Conservation (phyloP, 1,140 invertebrate species). For the Chironomus striatipennis region DNA sequence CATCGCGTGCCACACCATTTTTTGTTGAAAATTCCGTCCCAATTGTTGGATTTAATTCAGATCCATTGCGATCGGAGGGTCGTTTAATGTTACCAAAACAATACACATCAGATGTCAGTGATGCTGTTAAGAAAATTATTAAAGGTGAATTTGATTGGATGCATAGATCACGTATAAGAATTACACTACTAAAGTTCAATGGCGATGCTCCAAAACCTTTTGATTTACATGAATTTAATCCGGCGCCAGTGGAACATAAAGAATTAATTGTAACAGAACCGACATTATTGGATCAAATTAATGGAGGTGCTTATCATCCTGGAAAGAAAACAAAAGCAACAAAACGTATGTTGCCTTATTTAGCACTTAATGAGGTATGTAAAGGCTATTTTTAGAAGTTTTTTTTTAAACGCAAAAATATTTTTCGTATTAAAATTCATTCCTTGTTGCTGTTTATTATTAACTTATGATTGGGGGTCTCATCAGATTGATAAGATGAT, state of each 20-base stretch:
- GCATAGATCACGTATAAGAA: slow-evolving; percentile 76
- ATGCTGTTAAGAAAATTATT: slow-evolving; percentile 59
- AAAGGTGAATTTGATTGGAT: slow-evolving; percentile 72
- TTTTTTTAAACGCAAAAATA: too few species aligned
- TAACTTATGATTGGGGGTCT: neutral
- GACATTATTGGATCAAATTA: slow-evolving; percentile 15
- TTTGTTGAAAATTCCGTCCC: slow-evolving; percentile 57
- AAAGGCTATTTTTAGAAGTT: neutral
- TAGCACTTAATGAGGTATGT: slow-evolving; percentile 48
- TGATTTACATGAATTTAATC: slow-evolving; percentile 37
- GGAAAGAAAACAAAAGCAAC: slow-evolving; percentile 35
- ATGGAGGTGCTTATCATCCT: slow-evolving; percentile 27
- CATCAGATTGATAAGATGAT: neutral
- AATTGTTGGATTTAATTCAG: slow-evolving; percentile 96
- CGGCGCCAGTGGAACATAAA: slow-evolving; percentile 26
- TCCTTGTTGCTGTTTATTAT: neutral
- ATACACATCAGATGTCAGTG: slow-evolving; percentile 55
- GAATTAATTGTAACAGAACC: slow-evolving; percentile 24
- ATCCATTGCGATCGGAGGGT: slow-evolving; percentile 88
- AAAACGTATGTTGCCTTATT: slow-evolving; percentile 43
- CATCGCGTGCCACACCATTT: slow-evolving; percentile 47
- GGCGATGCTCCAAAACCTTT: slow-evolving; percentile 36
- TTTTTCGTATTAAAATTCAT: neutral
- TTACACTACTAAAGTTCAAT: slow-evolving; percentile 64
- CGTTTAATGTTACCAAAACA: slow-evolving; percentile 80